phyloP scores from a whole-genome alignment of 1,140 invertebrate species.

The Eupristina koningsbergeri region DNA sequence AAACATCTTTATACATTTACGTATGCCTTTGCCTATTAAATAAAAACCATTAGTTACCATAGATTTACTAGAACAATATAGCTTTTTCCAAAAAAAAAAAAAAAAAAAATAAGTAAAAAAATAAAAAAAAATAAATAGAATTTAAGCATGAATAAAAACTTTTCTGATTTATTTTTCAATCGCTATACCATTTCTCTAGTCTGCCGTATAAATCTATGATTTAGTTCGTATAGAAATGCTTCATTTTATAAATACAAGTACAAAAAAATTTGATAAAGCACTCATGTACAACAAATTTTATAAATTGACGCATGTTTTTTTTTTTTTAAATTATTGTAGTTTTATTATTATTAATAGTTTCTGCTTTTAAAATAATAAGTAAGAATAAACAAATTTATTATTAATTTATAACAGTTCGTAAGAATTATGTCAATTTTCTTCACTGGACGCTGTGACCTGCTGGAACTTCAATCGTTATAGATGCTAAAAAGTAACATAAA shows the following conservation, averaged over 20 bases:
- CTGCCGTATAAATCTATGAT: not conserved
- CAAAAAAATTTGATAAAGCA: not conserved
- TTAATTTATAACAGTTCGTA: not conserved
- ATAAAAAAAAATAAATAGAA: not conserved
- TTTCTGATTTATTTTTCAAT: not conserved
- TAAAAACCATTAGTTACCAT: not conserved
- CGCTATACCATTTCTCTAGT: not conserved
- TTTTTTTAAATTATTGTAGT: not conserved
- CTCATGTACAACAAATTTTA: not conserved
- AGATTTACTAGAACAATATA: not conserved
- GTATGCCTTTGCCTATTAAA: not conserved
- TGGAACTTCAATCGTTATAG: constrained; percentile 66
- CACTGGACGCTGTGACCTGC: constrained; percentile 73
- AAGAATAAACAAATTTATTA: not conserved
- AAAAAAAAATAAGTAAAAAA: too few relatives aligned
- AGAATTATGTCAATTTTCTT: not conserved
- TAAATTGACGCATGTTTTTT: not conserved
- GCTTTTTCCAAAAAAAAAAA: not conserved
- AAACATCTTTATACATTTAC: not conserved
- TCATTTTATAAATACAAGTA: not conserved
- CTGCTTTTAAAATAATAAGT: not conserved
- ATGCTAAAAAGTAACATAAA: constrained; percentile 2
- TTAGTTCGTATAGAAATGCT: not conserved
- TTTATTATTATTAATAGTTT: not conserved
- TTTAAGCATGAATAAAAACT: not conserved